Conservation (phyloP, 1,140 invertebrate genomes). For the Heliconius eleuchia region DNA sequence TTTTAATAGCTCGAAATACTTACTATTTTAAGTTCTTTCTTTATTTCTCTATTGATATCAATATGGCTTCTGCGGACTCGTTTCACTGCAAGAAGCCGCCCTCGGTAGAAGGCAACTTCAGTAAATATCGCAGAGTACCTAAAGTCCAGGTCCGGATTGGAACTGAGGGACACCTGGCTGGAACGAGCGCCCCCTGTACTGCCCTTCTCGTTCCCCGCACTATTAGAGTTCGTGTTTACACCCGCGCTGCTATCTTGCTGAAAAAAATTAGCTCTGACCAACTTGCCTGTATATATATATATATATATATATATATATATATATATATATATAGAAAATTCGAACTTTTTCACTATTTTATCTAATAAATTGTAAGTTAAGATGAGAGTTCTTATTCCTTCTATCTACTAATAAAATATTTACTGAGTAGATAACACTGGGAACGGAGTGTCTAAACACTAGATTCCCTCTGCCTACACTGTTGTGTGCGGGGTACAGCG, state of each 20-base stretch:
- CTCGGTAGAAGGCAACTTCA: constrained; percentile 93
- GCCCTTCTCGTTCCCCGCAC: constrained; percentile 62
- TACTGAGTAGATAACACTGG: too few relatives aligned
- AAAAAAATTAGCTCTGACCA: constrained; percentile 77
- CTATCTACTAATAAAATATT: not conserved
- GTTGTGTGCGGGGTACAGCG: too few relatives aligned
- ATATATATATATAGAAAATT: not conserved
- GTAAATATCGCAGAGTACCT: constrained; percentile 94
- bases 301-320: too few relatives aligned
- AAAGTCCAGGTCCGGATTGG: constrained; percentile 92
- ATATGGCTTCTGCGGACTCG: constrained; percentile 91
- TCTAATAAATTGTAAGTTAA: not conserved
- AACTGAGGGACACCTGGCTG: constrained; percentile 92
- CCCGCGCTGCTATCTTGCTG: constrained; percentile 77
- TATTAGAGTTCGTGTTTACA: constrained; percentile 54
- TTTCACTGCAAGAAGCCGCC: constrained; percentile 92
- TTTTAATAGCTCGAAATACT: constrained; percentile 46
- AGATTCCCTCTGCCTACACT: too few relatives aligned
- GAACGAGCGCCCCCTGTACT: constrained; percentile 86
- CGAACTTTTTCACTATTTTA: not conserved
- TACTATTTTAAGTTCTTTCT: constrained; percentile 96
- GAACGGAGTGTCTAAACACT: too few relatives aligned
- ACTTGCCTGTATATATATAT: constrained; percentile 41
- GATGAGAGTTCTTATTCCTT: not conserved
- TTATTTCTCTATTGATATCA: constrained; percentile 95